Base-by-base conservation (phyloP, 1,140 invertebrate species). In the Parasteatoda tepidariorum region DNA sequence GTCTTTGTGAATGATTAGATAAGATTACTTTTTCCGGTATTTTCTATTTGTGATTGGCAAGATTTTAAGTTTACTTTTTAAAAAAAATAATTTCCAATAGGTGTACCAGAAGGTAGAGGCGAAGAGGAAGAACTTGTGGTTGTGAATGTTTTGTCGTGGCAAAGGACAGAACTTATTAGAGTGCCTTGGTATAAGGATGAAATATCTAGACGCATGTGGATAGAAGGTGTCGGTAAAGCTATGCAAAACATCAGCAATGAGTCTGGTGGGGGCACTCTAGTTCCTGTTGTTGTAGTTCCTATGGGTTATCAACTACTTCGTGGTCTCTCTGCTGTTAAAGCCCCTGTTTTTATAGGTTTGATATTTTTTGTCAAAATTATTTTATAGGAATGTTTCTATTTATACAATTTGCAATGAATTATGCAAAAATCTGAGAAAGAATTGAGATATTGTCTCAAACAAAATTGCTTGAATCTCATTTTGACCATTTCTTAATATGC, bases 241-340 rank as follows among this genome's bases (percentile, higher is more conserved):
- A 84, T 84, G 83, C 83, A 84, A 26, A 73, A 79, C 41, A 55
- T 83, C 5, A 76, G 84, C 18, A 76, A 76, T 70, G 84, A 85
- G 57, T 22, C 41, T n/a, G 81, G 79, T 28, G 81, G 70, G 13
- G 81, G 79, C 15, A 83, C 76, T 24, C 66, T 85, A 18, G 81
- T 84, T 22, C 73, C 84, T 41, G 81, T 83, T 28, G 30, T 79
- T n/a, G 84, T 85, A 13, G 68, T 34, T 24, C 81, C 84, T 22
- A 83, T 85, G 79, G 84, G 84, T 11, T 85, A 85, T 81, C 67
- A 83, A 61, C 64, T 85, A 5, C 57, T 85, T 15, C 67, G 84
- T 2, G 83, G 83, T 3, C 57, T 84, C 78, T 84, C 83, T 41
- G 83, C 83, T 55, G 75, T 79, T 11, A 84, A 84, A 74, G 33